Base-by-base conservation (phyloP, 2,113 vertebrate genomes). In the Alaudala cheleensis region DNA sequence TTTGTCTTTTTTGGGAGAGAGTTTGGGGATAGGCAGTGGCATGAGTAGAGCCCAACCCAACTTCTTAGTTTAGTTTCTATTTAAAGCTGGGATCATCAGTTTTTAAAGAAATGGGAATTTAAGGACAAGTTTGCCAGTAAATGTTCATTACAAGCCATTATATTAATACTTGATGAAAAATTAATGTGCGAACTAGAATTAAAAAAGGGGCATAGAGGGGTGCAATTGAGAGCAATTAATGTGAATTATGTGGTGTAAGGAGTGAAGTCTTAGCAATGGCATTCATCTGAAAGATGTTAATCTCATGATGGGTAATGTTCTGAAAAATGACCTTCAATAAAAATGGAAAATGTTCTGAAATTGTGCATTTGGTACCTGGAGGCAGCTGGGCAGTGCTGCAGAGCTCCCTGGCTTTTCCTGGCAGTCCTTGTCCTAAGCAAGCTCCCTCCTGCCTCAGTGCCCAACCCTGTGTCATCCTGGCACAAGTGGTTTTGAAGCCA, bases 341-440 rank as follows among this genome's bases (percentile, higher is more conserved):
- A 39, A 42, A 3, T 20, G 26, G 14, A 49, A 23, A 49, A 25
- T 29, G 14, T 58, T 58, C 20, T 72, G 26, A 33, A 17, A 31
- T 72, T 72, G 24, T 50, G 44, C 6, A 0, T 57, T 73, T 81
- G 60, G n/a, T 69, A 15, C 23, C 5, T 4, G 2, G 67, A 56
- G 40, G n/a, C 5, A 3, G 1, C 58, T 51, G 69, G 20, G 14
- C 2, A 8, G 42, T 0, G 0, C 56, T 81, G 78, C 78, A 81
- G 69, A 62, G 24, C 14, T 54, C 26, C 31, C n/a, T 84, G 64
- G 64, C 23, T n/a, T 61, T 80, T 23, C 45, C 44, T 57, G 70
- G 50, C 28, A 58, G n/a, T 28, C 3, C 0, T 23, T 37, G 7
- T 37, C 58, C 21, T 45, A 11, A 73, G 31, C 39, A 45, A 53